Conservation (phyloP, 2,113 vertebrate species). For the Lophura nycthemera region DNA sequence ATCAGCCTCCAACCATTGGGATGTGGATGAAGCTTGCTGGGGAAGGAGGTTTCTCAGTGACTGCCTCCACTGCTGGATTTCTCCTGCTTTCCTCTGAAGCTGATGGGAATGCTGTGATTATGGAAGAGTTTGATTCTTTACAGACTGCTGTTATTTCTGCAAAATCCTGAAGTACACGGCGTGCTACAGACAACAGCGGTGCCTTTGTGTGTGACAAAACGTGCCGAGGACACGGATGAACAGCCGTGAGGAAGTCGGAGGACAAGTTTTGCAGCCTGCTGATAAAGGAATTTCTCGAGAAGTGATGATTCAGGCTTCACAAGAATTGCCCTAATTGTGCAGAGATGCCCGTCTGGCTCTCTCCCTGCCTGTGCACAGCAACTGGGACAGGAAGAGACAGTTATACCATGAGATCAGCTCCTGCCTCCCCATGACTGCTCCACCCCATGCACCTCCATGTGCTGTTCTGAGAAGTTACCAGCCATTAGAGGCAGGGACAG, state of each 20-base stretch:
- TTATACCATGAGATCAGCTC: not conserved
- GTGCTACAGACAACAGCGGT: not conserved
- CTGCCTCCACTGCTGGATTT: not conserved
- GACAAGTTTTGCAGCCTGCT: not conserved
- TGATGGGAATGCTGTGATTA: not conserved
- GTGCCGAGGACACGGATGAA: not conserved
- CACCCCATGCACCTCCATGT: not conserved
- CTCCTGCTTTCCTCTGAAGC: not conserved
- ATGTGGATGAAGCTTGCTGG: not conserved
- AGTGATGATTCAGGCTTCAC: not conserved
- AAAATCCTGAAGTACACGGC: not conserved
- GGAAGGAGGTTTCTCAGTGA: not conserved
- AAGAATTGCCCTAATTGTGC: not conserved
- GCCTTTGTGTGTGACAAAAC: not conserved
- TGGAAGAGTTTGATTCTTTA: not conserved
- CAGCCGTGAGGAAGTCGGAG: not conserved
- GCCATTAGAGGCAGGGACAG: not conserved
- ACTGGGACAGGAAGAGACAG: not conserved
- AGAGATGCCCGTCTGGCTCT: rapidly evolving
- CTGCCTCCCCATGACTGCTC: not conserved
- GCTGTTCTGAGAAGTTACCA: not conserved
- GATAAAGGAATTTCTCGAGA: not conserved
- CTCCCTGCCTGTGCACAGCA: not conserved
- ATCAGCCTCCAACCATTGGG: not conserved
- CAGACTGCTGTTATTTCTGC: not conserved